phyloP scores from a whole-genome alignment of 2,888 invertebrate species.

The Chelonus formosanus region DNA sequence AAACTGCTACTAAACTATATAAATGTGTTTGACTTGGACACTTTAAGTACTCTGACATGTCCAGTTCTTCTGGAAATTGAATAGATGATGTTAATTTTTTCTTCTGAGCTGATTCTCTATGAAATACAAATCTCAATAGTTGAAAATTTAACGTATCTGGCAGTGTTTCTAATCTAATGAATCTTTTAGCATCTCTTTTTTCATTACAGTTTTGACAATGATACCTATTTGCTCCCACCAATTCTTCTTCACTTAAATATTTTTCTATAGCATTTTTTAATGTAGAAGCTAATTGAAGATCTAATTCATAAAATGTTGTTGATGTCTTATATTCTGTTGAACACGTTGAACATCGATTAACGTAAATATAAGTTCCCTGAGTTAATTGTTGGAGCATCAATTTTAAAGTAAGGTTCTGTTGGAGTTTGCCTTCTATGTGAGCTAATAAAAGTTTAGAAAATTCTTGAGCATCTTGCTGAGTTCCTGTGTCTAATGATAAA shows the following conservation, averaged over 20 bases:
- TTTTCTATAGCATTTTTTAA: constrained; percentile 68
- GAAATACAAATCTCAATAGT: constrained; percentile 71
- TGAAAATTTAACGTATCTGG: constrained; percentile 72
- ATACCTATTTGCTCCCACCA: constrained; percentile 71
- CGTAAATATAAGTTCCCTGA: constrained; percentile 61
- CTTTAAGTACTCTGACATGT: constrained; percentile 68
- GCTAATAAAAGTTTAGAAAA: constrained; percentile 72
- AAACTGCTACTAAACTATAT: constrained; percentile 72
- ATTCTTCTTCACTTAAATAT: constrained; percentile 69
- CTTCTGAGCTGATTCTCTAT: constrained; percentile 69
- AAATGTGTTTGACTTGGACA: constrained; percentile 56
- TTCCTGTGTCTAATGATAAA: constrained; percentile 69
- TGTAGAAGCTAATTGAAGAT: constrained; percentile 69
- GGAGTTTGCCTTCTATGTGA: constrained; percentile 68
- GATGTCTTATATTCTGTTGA: constrained; percentile 66
- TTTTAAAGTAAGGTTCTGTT: constrained; percentile 55
- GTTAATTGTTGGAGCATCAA: constrained; percentile 56
- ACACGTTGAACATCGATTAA: constrained; percentile 67
- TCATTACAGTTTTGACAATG: constrained; percentile 68
- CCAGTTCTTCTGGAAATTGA: constrained; percentile 70
- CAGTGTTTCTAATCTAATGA: constrained; percentile 67
- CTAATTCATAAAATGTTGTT: constrained; percentile 71
- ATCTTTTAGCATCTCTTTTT: constrained; percentile 70
- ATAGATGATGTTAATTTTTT: constrained; percentile 71
- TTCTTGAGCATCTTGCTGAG: constrained; percentile 74